These are phyloP conservation scores for Chloroceryle amazona DNA, from an alignment of 2,797 vertebrate species.

Conservation along the genomic window DNA sequence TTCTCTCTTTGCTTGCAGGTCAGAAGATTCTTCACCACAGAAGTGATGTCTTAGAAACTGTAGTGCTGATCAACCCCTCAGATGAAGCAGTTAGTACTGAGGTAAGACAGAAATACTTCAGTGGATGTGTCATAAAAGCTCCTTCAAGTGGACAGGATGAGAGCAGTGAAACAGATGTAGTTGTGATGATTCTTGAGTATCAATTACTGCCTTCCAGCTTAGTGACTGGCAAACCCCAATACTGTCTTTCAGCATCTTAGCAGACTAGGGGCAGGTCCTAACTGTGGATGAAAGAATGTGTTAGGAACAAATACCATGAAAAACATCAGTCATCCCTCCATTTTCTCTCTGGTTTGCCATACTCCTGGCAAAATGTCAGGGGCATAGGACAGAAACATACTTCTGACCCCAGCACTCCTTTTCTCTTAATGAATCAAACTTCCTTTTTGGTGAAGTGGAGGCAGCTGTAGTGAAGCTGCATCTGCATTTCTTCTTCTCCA, in stretches of 20 bases:
- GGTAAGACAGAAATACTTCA: conserved; percentile 77
- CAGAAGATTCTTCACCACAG: too few species aligned
- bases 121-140: not conserved
- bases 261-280: not conserved
- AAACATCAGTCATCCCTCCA: not conserved
- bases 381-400: not conserved
- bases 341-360: not conserved
- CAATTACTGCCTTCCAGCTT: not conserved
- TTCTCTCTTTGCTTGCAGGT: too few species aligned
- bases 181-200: not conserved
- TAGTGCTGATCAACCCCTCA: too few species aligned
- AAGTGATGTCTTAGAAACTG: too few species aligned
- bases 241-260: not conserved
- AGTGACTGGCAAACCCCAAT: not conserved
- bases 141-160: not conserved
- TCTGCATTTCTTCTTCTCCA: not conserved
- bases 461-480: not conserved
- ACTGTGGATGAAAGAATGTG: not conserved
- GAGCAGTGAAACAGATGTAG: not conserved
- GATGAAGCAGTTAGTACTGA: conserved; percentile 94
- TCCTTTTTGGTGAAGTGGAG: not conserved
- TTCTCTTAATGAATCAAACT: not conserved
- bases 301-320: not conserved
- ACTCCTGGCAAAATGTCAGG: not conserved
- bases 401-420: not conserved